Percentiles rank a stretch among this genome's conserved stretches.
Evolutionary conservation across 2,113 vertebrate species (phyloP).

Genomic region (Macaca nemestrina): DNA sequence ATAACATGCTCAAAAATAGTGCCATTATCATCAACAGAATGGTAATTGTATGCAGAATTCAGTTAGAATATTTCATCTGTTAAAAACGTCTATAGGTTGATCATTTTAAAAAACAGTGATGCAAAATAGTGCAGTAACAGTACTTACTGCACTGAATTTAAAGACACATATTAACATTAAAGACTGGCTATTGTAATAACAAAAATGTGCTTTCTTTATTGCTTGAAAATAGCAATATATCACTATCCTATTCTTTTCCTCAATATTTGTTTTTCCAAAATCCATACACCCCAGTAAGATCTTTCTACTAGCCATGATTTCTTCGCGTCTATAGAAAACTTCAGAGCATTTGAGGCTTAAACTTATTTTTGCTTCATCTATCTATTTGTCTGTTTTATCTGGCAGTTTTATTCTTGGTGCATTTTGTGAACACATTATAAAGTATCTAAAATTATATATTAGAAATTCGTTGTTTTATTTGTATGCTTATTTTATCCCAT

Average conservation of each 20-base stretch:
- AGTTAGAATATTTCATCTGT: background rate
- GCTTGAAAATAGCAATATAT: background rate
- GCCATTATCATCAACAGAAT: background rate
- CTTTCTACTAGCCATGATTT: background rate
- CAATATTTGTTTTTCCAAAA: conserved; percentile 1
- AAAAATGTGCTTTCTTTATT: background rate
- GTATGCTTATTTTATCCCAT: background rate
- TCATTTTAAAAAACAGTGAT: background rate
- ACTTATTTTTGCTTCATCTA: background rate
- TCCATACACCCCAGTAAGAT: background rate
- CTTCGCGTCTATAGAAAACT: background rate
- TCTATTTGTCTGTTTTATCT: background rate
- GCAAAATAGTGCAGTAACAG: background rate
- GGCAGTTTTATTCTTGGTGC: background rate
- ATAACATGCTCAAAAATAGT: background rate
- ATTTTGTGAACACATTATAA: background rate
- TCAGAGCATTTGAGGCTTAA: background rate
- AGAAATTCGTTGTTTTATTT: background rate
- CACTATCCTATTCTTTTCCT: background rate
- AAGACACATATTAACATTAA: background rate
- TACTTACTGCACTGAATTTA: background rate
- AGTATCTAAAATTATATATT: background rate
- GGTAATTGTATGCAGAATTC: background rate
- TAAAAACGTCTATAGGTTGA: background rate
- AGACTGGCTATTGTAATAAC: background rate